Evolutionary conservation across 2,888 invertebrate genomes (phyloP).

Genomic region (Nymphalis polychloros): DNA sequence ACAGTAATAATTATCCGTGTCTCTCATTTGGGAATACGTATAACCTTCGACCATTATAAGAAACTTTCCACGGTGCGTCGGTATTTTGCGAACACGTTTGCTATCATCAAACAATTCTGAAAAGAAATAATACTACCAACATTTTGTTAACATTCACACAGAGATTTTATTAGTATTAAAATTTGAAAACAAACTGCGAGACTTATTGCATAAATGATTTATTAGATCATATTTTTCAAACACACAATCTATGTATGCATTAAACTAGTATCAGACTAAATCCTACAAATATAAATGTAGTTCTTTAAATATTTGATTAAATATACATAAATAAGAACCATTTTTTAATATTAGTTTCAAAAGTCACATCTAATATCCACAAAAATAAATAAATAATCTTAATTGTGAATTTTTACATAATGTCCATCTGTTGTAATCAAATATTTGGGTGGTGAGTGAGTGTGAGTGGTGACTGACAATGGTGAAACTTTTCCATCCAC

Average conservation of each 20-base stretch:
- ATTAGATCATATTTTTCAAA: too few relatives aligned
- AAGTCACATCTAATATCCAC: not conserved
- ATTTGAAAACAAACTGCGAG: not conserved
- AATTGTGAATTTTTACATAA: conserved; percentile 35
- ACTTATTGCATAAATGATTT: not conserved
- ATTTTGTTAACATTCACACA: not conserved
- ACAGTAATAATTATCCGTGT: conserved; percentile 45
- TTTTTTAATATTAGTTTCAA: not conserved
- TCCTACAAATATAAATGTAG: too few relatives aligned
- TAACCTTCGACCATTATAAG: conserved; percentile 47
- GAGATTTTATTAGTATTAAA: not conserved
- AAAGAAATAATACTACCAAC: conserved; percentile 7
- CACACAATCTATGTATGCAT: too few relatives aligned
- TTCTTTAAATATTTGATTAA: too few relatives aligned
- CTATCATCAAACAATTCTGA: conserved; percentile 11
- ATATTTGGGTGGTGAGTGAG: conserved; percentile 39
- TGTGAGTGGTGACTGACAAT: conserved; percentile 27
- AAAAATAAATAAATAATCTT: conserved; percentile 12
- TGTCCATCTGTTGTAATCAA: conserved; percentile 31
- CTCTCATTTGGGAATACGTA: conserved; percentile 46
- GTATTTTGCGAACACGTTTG: conserved; percentile 30
- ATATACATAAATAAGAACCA: too few relatives aligned
- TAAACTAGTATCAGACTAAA: too few relatives aligned
- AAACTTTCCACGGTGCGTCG: conserved; percentile 35
- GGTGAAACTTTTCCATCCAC: conserved; percentile 31